Conservation (phyloP, 2,888 invertebrate genomes). For the Chorisops tibialis region DNA sequence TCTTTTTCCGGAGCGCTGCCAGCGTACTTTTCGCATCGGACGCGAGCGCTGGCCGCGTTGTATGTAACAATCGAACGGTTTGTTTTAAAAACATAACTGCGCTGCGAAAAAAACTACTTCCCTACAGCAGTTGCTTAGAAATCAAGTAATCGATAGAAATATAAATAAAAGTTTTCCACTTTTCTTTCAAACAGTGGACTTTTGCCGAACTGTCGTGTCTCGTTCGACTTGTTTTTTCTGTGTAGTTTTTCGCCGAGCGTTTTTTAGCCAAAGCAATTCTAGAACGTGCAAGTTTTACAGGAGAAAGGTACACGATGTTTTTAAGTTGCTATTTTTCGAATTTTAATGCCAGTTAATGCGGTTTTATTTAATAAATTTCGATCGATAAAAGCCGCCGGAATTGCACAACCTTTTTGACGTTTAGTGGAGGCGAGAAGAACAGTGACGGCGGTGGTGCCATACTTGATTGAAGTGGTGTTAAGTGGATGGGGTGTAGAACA, state of each 20-base stretch:
- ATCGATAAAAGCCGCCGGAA: background rate
- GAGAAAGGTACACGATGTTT: no score
- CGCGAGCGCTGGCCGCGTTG: conserved; percentile 56
- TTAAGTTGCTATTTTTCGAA: no score
- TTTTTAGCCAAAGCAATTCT: no score
- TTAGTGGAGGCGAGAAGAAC: background rate
- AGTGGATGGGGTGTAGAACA: background rate
- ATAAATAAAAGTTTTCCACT: conserved; percentile 19
- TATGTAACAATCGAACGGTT: conserved; percentile 59
- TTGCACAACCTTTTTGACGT: background rate
- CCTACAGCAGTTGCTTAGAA: background rate
- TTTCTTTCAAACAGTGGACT: background rate
- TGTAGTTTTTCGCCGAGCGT: no score
- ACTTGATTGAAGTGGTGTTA: background rate
- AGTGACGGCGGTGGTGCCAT: background rate
- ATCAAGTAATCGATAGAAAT: conserved; percentile 25
- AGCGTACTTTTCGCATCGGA: conserved; percentile 66
- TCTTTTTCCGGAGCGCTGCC: conserved; percentile 84
- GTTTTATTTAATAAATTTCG: no score
- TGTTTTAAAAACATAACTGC: conserved; percentile 61
- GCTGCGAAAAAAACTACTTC: conserved; percentile 26
- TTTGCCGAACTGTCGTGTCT: no score
- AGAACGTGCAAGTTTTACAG: no score
- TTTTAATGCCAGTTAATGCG: no score
- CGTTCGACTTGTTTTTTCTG: no score